A percentile compares a stretch with the other conserved stretches of the same genome.
Conservation (phyloP, 2,113 vertebrate species). For the Amazona vittata region DNA sequence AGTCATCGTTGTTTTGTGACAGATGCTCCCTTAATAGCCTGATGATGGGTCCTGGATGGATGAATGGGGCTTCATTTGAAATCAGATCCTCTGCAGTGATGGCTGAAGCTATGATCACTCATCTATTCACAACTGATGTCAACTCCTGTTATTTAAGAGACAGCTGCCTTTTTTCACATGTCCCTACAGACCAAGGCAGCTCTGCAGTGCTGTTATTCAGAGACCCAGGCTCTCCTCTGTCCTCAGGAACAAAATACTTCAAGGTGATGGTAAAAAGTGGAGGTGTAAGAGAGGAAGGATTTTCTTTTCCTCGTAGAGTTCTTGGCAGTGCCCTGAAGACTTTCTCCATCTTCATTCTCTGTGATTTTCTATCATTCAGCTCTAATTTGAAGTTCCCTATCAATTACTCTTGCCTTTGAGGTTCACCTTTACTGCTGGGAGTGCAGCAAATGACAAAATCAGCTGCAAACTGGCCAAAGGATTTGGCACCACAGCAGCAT, state of each 20-base stretch:
- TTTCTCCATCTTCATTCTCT: not conserved
- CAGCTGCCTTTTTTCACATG: not conserved
- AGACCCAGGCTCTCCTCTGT: not conserved
- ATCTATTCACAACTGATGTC: conserved; percentile 41
- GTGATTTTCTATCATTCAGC: not conserved
- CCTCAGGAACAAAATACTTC: not conserved
- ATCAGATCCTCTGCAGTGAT: not conserved
- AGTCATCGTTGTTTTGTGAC: conserved; percentile 5
- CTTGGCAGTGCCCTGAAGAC: not conserved
- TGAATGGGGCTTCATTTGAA: conserved; percentile 27
- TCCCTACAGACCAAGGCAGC: fast-evolving
- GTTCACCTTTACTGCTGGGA: not conserved
- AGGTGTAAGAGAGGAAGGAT: not conserved
- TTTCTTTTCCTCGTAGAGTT: not conserved
- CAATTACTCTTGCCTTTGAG: not conserved
- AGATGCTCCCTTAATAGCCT: conserved; percentile 33
- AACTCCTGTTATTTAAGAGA: conserved; percentile 19
- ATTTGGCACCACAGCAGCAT: not conserved
- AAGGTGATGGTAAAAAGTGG: not conserved
- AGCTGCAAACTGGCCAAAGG: not conserved
- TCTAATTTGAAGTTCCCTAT: not conserved
- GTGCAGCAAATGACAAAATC: not conserved
- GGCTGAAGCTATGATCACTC: conserved; percentile 26
- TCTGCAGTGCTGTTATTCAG: not conserved
- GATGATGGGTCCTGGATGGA: not conserved